Evolutionary conservation across 2,888 invertebrate species (phyloP).

Genomic region (Gordius sp.): DNA sequence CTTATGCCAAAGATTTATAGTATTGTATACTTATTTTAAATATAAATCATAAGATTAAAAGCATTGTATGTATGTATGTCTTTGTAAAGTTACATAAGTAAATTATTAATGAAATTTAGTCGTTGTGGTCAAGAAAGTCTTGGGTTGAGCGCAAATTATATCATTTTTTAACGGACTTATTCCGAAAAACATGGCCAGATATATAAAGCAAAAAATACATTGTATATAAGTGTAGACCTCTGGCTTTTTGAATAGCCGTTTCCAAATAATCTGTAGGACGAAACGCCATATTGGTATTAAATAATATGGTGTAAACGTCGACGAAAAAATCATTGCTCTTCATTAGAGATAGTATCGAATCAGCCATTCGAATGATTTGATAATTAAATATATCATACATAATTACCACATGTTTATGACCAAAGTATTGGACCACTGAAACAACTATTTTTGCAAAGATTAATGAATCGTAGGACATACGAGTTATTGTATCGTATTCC

Average conservation of each 20-base stretch:
- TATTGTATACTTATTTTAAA: too few species aligned
- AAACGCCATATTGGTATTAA: not conserved
- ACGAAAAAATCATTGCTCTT: constrained; percentile 5
- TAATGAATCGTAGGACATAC: constrained; percentile 19
- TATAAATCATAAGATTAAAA: too few species aligned
- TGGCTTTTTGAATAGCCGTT: not conserved
- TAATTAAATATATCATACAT: not conserved
- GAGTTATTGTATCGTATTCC: constrained; percentile 20
- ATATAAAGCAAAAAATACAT: too few species aligned
- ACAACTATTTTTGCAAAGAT: not conserved
- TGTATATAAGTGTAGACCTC: not conserved
- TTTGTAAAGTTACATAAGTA: too few species aligned
- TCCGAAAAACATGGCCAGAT: too few species aligned
- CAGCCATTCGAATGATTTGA: not conserved
- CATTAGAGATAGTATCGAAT: not conserved
- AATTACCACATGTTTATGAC: not conserved
- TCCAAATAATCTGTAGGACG: not conserved
- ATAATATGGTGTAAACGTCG: not conserved
- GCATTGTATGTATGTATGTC: too few species aligned
- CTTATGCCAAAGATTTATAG: too few species aligned
- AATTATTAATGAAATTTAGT: too few species aligned
- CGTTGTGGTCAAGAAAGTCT: too few species aligned
- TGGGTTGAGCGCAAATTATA: too few species aligned
- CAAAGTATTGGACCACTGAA: not conserved
- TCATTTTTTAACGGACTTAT: too few species aligned